phyloP scores from a whole-genome alignment of 2,888 invertebrate species.

The Lapara coniferarum region DNA sequence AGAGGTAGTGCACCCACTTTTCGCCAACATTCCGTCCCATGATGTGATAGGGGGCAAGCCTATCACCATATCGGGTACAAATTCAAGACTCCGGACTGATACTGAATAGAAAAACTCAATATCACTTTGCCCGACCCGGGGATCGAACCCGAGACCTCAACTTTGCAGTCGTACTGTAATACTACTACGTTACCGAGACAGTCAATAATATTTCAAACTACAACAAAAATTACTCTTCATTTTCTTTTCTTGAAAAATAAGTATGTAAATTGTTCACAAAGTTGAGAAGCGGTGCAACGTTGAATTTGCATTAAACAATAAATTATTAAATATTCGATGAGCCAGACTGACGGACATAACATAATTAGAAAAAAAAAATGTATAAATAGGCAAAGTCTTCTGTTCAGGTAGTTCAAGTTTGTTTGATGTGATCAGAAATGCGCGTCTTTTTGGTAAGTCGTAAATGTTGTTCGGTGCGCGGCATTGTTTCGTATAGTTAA shows the following conservation, averaged over 20 bases:
- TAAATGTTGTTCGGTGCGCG: constrained; percentile 17
- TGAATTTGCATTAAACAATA: constrained; percentile 64
- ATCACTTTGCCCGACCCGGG: too few species aligned
- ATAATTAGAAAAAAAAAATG: constrained; percentile 72
- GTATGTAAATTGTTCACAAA: constrained; percentile 35
- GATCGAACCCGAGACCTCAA: too few species aligned
- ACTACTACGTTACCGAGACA: too few species aligned
- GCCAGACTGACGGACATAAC: constrained; percentile 64
- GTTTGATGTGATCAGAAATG: constrained; percentile 71
- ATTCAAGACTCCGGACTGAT: too few species aligned
- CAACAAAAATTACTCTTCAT: too few species aligned
- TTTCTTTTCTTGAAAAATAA: neutral
- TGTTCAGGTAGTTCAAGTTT: constrained; percentile 64
- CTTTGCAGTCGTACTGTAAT: too few species aligned
- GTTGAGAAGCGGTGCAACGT: constrained; percentile 68
- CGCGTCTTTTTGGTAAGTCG: constrained; percentile 69
- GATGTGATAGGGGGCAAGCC: too few species aligned
- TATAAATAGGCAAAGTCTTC: constrained; percentile 74
- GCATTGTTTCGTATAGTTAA: constrained; percentile 29
- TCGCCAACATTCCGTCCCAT: too few species aligned
- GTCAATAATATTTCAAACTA: neutral
- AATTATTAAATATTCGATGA: constrained; percentile 68
- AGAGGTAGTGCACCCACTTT: too few species aligned
- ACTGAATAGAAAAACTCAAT: too few species aligned
- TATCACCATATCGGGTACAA: too few species aligned